Base-by-base conservation (phyloP, 2,113 vertebrate genomes). In the Leucosticte australis region DNA sequence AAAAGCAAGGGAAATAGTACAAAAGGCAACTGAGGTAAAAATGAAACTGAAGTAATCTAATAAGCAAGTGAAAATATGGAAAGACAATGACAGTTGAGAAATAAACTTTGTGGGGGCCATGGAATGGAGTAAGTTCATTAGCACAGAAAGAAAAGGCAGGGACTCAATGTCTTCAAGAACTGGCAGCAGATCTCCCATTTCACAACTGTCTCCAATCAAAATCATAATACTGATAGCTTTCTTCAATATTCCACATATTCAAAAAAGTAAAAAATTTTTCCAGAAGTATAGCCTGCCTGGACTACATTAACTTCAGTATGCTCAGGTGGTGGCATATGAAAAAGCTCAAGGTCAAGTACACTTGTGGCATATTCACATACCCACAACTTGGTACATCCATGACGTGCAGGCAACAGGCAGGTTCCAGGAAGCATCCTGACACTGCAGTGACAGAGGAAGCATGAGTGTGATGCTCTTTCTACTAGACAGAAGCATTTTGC, bases 41-140 rank as follows among this genome's bases (percentile, higher is more conserved):
- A 76, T 87, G 26, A 88, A 91, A 65, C n/a, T 13, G 21, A 31
- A 92, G 6, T 62, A 87, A 84, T 76, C n/a, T 77, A 93, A 74
- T 78, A 92, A 92, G 26, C 42, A 77, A 92, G 42, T 62, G 49
- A 92, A 94, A 96, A 95, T 37, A 79, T 0, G 11, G 50, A 57
- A 87, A 56, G 42, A 96, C 87, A 97, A 85, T 83, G 37, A 80
- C 35, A 94, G 37, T 55, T 92, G 82, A 88, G 92, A 95, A 94
- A 95, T 46, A 87, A 87, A 76, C 78, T 82, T 85, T 62, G 65
- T 65, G 65, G 81, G 62, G n/a, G 46, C 49, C 35, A 60, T 50
- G 77, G 49, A 39, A 91, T 46, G 50, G 67, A 46, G 2, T 35
- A 91, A 79, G 22, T 39, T 91, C 46, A 68, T 91, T 79, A 85